phyloP scores from a whole-genome alignment of 2,888 invertebrate species.

The Bombylius discolor region DNA sequence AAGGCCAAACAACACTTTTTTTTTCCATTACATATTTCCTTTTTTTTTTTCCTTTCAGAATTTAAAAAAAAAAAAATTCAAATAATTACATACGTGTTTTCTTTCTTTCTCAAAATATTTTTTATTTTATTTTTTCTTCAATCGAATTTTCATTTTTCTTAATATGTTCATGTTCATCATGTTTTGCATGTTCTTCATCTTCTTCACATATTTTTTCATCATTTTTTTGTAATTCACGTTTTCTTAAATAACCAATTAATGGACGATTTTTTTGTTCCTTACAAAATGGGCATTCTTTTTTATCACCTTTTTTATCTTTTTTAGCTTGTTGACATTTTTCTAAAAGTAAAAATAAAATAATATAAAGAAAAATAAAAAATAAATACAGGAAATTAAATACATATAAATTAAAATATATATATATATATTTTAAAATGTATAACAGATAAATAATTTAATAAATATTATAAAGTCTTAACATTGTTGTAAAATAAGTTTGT shows the following conservation, averaged over 20 bases:
- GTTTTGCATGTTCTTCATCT: conserved; percentile 26
- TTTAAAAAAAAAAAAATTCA: too few species aligned
- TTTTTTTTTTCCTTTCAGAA: not conserved
- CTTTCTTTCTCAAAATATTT: not conserved
- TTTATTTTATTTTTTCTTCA: conserved; percentile 7
- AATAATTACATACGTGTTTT: not conserved
- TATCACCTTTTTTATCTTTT: conserved; percentile 26
- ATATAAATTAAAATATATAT: too few species aligned
- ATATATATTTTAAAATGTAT: too few species aligned
- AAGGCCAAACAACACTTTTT: too few species aligned
- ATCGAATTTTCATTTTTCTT: not conserved
- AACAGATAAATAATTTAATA: too few species aligned
- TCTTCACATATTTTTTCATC: conserved; percentile 41
- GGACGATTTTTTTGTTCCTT: conserved; percentile 41
- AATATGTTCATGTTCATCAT: not conserved
- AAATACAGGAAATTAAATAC: too few species aligned
- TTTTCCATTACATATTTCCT: not conserved
- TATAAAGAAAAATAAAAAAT: not conserved
- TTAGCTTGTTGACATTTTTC: conserved; percentile 31
- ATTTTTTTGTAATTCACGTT: conserved; percentile 38
- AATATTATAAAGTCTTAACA: too few species aligned
- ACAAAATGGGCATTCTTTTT: conserved; percentile 40
- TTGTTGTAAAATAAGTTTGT: too few species aligned
- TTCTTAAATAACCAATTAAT: conserved; percentile 39
- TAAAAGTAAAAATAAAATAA: conserved; percentile 13